Conservation (phyloP, 2,113 vertebrate genomes). For the Phycodurus eques region DNA sequence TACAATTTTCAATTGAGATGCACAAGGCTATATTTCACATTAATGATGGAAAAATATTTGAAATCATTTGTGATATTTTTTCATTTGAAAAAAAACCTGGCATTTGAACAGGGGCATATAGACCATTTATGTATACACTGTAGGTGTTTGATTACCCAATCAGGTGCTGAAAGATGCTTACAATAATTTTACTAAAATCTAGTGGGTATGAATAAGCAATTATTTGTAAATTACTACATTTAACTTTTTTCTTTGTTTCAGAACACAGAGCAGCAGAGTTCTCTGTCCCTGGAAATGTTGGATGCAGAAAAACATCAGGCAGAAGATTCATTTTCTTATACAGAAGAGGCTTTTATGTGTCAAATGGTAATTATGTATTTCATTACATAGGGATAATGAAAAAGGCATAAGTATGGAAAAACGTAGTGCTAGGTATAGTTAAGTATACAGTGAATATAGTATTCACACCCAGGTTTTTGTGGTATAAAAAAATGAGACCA, state of each 20-base stretch:
- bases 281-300: not conserved
- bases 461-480: no score
- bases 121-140: not conserved
- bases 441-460: no score
- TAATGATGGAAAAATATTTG: no score
- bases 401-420: not conserved
- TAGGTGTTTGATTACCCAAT: no score
- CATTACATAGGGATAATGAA: not conserved
- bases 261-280: not conserved
- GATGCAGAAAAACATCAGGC: not conserved
- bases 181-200: not conserved
- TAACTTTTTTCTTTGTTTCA: not conserved
- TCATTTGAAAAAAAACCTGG: no score
- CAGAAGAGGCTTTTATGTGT: not conserved
- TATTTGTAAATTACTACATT: not conserved
- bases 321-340: not conserved
- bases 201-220: not conserved
- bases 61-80: no score
- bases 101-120: no score
- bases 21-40: no score
- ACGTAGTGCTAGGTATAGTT: no score
- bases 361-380: conserved; percentile 1
- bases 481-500: no score
- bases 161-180: not conserved
- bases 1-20: no score